Evolutionary conservation across 2,113 vertebrate genomes (phyloP).

Genomic region (Podiceps cristatus): DNA sequence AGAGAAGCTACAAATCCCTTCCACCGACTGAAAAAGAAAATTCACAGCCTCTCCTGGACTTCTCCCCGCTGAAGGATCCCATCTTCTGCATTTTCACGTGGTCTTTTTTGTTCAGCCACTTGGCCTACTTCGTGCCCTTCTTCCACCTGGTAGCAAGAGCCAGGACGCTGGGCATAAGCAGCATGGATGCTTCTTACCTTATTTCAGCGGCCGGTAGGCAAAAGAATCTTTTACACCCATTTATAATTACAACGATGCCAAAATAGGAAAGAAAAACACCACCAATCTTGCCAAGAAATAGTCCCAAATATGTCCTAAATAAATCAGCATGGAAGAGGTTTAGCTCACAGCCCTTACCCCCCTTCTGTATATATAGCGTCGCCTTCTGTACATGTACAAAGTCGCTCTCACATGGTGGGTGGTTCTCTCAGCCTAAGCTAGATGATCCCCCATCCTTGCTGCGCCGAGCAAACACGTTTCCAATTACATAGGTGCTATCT

Average conservation of each 20-base stretch:
- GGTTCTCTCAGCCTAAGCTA: background rate
- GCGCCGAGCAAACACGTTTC: background rate
- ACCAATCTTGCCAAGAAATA: background rate
- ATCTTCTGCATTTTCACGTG: slow-evolving; percentile 92
- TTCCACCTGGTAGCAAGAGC: slow-evolving; percentile 92
- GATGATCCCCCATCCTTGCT: background rate
- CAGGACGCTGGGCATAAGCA: slow-evolving; percentile 84
- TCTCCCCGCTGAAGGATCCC: slow-evolving; percentile 87
- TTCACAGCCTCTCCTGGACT: slow-evolving; percentile 75
- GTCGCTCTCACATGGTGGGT: background rate
- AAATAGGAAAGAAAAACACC: background rate
- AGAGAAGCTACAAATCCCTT: background rate
- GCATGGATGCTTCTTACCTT: slow-evolving; percentile 92
- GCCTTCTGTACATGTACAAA: background rate
- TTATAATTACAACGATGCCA: background rate
- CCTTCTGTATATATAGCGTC: fast-evolving
- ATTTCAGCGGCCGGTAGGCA: slow-evolving; percentile 89
- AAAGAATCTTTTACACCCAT: fast-evolving
- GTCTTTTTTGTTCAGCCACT: slow-evolving; percentile 91
- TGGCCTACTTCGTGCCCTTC: slow-evolving; percentile 90
- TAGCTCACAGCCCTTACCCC: background rate
- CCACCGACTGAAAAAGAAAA: background rate
- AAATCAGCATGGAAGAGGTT: background rate
- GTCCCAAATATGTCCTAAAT: background rate
- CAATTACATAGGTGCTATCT: background rate